Percentiles rank a stretch among this genome's conserved stretches.
Evolutionary conservation across 2,113 vertebrate genomes (phyloP).

Genomic region (Pseudonaja textilis): DNA sequence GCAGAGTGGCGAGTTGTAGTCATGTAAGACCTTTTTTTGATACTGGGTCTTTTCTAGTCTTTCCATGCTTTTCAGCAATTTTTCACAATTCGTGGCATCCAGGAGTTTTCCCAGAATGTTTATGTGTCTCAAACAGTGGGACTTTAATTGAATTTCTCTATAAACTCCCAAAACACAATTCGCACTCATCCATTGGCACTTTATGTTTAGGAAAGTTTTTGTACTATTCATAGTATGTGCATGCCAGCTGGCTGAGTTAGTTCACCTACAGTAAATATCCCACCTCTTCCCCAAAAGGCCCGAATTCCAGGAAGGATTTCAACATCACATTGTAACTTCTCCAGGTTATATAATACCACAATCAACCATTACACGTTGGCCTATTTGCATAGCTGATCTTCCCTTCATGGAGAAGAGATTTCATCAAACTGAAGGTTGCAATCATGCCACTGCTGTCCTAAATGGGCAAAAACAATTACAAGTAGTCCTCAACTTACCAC

Average conservation of each 20-base stretch:
- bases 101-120: neutral
- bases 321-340: neutral
- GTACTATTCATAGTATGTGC: neutral
- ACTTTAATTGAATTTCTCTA: neutral
- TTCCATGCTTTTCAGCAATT: neutral
- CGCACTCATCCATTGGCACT: neutral
- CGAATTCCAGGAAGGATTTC: neutral
- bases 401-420: neutral
- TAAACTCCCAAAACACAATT: neutral
- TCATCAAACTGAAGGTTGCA: neutral
- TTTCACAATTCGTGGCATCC: neutral
- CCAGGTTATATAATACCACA: neutral
- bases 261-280: neutral
- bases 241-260: neutral
- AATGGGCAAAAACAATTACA: neutral
- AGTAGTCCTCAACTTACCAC: no score
- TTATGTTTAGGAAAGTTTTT: neutral
- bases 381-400: neutral
- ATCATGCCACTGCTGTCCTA: neutral
- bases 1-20: no score
- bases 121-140: neutral
- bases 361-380: neutral
- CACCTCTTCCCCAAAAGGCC: neutral
- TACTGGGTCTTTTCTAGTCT: neutral
- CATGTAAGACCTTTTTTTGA: no score